Percentiles rank a stretch among this genome's conserved stretches.
Evolutionary conservation across 2,113 vertebrate species (phyloP).

Genomic region (Pomatostomus ruficeps): DNA sequence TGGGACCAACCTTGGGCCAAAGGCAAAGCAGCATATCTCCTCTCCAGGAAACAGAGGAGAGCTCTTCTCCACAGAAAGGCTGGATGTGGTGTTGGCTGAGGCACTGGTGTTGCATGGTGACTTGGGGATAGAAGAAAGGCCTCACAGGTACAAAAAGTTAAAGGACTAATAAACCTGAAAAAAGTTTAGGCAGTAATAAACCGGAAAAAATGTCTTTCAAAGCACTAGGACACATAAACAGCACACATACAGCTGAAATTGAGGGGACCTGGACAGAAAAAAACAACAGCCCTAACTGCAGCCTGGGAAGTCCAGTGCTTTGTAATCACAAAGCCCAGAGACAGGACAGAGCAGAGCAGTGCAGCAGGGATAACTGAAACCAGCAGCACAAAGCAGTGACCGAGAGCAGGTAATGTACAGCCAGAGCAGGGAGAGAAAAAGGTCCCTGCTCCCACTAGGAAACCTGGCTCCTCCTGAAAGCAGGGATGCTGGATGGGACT

Average conservation of each 20-base stretch:
- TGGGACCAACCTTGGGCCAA: background rate
- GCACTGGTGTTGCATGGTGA: background rate
- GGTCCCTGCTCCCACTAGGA: background rate
- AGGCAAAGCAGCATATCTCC: background rate
- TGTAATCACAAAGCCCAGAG: background rate
- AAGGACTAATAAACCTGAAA: background rate
- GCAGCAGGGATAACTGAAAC: background rate
- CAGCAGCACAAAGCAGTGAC: background rate
- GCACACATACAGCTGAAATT: background rate
- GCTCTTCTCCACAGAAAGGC: background rate
- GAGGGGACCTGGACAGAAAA: background rate
- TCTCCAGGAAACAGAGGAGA: background rate
- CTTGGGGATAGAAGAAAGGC: background rate
- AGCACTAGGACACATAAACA: background rate
- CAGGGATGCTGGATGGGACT: background rate
- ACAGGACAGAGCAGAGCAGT: background rate
- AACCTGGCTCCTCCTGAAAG: background rate
- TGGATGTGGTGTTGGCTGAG: background rate
- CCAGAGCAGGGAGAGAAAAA: background rate
- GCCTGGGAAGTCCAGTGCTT: background rate
- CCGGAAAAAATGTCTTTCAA: background rate
- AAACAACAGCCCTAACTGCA: background rate
- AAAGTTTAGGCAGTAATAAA: too few species aligned
- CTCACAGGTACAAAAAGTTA: background rate
- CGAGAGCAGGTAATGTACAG: background rate